Base-by-base conservation (phyloP, 2,888 invertebrate species). In the Drosophila falleni region DNA sequence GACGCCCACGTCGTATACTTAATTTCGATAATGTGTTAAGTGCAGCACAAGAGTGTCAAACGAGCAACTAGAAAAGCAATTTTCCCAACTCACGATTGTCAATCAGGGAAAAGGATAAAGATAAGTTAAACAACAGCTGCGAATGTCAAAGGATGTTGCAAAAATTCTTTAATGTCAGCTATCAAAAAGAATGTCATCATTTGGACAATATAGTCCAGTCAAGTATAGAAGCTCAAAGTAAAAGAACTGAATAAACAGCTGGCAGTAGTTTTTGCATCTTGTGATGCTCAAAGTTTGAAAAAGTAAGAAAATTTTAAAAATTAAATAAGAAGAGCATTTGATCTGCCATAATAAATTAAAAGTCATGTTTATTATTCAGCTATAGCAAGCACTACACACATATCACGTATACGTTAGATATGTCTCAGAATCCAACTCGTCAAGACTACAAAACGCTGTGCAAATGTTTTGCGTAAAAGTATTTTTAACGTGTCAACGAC, bases 391-490 rank as follows among this genome's bases (percentile, higher is more conserved):
- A 62, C 60, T 49, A 41, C n/a, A 33, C 19, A 35, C 35, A 53
- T 55, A 79, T 70, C 59, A 51, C 69, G 67, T 61, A 85, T 78
- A 85, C 82, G 80, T 42, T 63, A 44, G 16, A 71, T 72, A 29
- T 39, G 69, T 33, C 55, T 42, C 55, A 31, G 44, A 19, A 19
- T 60, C 15, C 41, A 59, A 31, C 33, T 58, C 23, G 26, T 11
- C 11, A 44, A 59, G 54, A 53, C 77, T 51, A 54, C 46, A 63
- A 69, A 80, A 71, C 69, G 56, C 46, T 72, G 67, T 41, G 60
- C 56, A 81, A 81, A 84, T 71, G 78, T 81, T 81, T 84, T 81
- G 62, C 72, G 66, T 83, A 60, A 64, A 77, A 77, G 58, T 71
- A 76, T 76, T 66, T 82, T 70, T 54, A 66, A 69, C 73, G 66